Conservation (phyloP, 2,113 vertebrate genomes). For the Sinocyclocheilus rhinocerous region DNA sequence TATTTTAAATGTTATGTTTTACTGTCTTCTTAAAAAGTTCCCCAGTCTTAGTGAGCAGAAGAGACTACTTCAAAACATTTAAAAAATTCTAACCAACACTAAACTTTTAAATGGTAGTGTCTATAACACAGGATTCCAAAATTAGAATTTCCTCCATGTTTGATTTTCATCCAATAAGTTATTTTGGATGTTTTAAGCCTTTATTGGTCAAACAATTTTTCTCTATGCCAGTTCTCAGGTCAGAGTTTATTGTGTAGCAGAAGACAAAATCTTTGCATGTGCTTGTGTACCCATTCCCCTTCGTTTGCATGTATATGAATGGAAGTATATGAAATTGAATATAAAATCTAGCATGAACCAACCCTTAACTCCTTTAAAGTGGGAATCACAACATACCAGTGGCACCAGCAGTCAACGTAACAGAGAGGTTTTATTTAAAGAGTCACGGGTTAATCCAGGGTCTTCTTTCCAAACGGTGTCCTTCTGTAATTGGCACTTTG, state of each 20-base stretch:
- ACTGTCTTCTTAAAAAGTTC: not conserved
- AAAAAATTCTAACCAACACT: too few relatives aligned
- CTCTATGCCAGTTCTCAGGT: not conserved
- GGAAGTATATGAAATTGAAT: not conserved
- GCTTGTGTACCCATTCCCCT: not conserved
- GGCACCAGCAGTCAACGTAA: not conserved
- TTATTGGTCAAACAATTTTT: not conserved
- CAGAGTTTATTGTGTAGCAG: not conserved
- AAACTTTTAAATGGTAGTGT: not conserved
- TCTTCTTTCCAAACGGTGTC: not conserved
- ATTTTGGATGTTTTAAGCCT: not conserved
- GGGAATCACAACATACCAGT: not conserved
- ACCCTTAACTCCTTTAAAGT: not conserved
- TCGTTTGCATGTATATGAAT: not conserved
- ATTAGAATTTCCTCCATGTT: not conserved
- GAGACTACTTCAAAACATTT: not conserved
- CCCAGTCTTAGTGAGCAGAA: not conserved
- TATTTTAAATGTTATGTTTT: not conserved
- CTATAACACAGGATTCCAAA: not conserved
- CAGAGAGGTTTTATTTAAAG: not conserved
- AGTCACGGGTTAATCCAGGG: not conserved
- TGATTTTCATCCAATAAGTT: not conserved
- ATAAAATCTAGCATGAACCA: constrained; percentile 15
- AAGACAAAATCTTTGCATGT: constrained; percentile 19
- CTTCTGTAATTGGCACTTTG: not conserved